A percentile compares a stretch with the other conserved stretches of the same genome.
Evolutionary conservation across 2,888 invertebrate species (phyloP).

Genomic region (Hemistola chrysoprasaria): DNA sequence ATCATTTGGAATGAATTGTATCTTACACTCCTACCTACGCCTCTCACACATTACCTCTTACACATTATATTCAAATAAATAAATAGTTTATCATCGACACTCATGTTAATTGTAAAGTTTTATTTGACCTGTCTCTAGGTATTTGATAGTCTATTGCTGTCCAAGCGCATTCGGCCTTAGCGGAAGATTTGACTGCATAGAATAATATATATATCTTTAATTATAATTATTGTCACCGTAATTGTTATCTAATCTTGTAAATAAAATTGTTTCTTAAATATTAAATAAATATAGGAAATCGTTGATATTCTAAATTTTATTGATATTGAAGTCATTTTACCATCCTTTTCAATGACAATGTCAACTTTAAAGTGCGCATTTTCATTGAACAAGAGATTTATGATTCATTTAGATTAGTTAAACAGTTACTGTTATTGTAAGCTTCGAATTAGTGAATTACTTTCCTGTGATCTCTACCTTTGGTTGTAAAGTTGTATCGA

Average conservation of each 20-base stretch:
- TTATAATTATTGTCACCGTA: slow-evolving; percentile 20
- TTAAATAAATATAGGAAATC: slow-evolving; percentile 41
- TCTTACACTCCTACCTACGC: too few relatives aligned
- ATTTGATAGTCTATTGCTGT: slow-evolving; percentile 17
- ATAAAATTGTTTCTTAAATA: slow-evolving; percentile 53
- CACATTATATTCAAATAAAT: too few relatives aligned
- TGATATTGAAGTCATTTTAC: slow-evolving; percentile 44
- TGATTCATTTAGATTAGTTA: slow-evolving; percentile 23
- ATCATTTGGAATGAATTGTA: too few relatives aligned
- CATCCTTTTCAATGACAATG: slow-evolving; percentile 34
- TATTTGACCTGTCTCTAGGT: slow-evolving; percentile 1
- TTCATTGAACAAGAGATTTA: slow-evolving; percentile 10
- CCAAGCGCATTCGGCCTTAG: slow-evolving; percentile 48
- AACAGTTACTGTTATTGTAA: slow-evolving; percentile 48
- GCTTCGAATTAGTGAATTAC: slow-evolving; percentile 58
- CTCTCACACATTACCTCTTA: too few relatives aligned
- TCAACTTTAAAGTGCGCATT: slow-evolving; percentile 8
- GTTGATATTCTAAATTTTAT: slow-evolving; percentile 67
- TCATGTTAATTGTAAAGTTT: too few relatives aligned
- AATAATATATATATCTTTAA: slow-evolving; percentile 49
- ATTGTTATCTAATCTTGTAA: slow-evolving; percentile 42
- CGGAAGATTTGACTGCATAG: slow-evolving; percentile 80
- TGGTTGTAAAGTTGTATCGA: slow-evolving; percentile 68
- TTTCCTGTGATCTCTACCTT: slow-evolving; percentile 69
- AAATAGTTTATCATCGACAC: too few relatives aligned